phyloP scores from a whole-genome alignment of 2,113 vertebrate species.

The Vulpes lagopus region DNA sequence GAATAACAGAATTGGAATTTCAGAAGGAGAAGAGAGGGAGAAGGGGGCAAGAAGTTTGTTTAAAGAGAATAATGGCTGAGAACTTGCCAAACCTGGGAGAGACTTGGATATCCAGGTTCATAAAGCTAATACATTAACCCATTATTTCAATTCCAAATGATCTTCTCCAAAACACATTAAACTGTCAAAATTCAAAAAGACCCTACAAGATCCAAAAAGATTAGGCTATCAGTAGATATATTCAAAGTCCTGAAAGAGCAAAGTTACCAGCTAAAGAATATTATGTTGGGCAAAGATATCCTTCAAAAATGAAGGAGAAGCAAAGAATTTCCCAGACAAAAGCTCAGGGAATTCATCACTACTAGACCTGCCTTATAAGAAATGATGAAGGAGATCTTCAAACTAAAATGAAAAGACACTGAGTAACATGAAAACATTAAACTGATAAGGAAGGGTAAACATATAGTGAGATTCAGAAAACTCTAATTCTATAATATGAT shows the following conservation, averaged over 20 bases:
- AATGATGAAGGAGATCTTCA: neutral
- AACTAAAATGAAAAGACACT: neutral
- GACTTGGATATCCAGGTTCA: neutral
- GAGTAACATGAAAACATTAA: neutral
- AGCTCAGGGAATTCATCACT: neutral
- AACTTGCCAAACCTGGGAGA: neutral
- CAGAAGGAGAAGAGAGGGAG: neutral
- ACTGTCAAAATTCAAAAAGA: neutral
- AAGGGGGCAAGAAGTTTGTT: neutral
- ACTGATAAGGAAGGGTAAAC: neutral
- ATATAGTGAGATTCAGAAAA: neutral
- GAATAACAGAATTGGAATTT: neutral
- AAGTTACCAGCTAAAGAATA: neutral
- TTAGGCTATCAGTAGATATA: neutral
- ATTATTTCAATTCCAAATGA: neutral
- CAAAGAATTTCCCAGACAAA: neutral
- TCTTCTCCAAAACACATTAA: neutral
- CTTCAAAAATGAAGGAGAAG: neutral
- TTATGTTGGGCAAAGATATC: neutral
- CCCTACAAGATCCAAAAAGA: neutral
- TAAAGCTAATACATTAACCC: neutral
- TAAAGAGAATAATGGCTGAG: neutral
- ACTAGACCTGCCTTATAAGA: neutral
- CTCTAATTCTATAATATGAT: neutral
- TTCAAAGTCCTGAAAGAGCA: neutral